Evolutionary conservation across 2,113 vertebrate genomes (phyloP), one percentile per base, ranked within the genome.

Genomic region (Aspiorhynchus laticeps): DNA sequence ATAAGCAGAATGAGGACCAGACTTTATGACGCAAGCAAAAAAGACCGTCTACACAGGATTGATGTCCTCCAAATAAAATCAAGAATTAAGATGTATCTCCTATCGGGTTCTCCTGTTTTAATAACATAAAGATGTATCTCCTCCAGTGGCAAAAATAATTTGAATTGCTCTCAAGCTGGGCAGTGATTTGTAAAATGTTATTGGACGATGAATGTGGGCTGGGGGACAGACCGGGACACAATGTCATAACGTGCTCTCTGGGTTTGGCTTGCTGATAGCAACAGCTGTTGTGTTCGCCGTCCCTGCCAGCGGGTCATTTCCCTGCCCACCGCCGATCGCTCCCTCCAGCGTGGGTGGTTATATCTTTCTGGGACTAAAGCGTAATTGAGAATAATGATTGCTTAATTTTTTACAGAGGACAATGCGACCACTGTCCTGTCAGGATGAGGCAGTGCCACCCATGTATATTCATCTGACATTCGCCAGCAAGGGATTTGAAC

Each of bases 311-410:
- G 69, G 76, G 85, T 48, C 46, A 74, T 73, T 77, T 67, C n/a
- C 76, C n/a, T 46, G 76, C 26, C 71, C 28, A 41, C 41, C 74
- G 33, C 71, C 65, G 21, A 85, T 84, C 79, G 46, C 80, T 91
- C 88, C 91, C n/a, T 65, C 87, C 88, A 80, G 59, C 74, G 83
- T 81, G 73, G 77, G 87, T 83, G 67, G 88, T 90, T 91, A 93
- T 93, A 90, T 93, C 90, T 81, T 38, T 56, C 92, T 92, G 88
- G 86, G 93, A 94, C 94, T 91, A 91, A 93, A 93, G 90, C 90
- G 84, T 93, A 93, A 95, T 93, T 93, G 91, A 82, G 85, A 91
- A 87, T 92, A 91, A 93, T 94, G 86, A 92, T 92, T 93, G 89
- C 85, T 93, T 87, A 67, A 46, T 91, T 76, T 76, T 85, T 81